Evolutionary conservation across 2,888 invertebrate species (phyloP), one percentile per base, ranked within the genome.

Genomic region (Spodoptera picta): DNA sequence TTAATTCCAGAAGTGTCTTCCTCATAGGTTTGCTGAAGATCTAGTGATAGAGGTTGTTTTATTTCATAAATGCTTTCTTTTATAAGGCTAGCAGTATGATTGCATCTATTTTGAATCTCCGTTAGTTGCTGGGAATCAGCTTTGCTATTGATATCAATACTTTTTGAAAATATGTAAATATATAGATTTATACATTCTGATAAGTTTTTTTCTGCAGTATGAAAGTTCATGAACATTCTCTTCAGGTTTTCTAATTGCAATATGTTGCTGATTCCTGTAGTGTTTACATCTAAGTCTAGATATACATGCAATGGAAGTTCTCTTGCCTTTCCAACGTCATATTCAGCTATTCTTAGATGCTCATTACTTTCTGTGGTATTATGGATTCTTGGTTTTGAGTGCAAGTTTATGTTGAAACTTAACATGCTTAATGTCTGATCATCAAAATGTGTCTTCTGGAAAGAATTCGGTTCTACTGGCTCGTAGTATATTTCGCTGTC

Each of bases 151-250:
- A 44, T 61, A 59, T 69, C 68, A 57, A 54, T 64, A 57, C 73
- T 66, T 65, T 80, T 81, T 23, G 75, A 78, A 69, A 78, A 70
- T 45, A 82, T 66, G 41, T 81, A 64, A 45, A 82, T 69, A 55
- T 85, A 75, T 14, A 85, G 71, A 56, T 85, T 75, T 42, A 83
- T 73, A 50, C 87, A 87, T 59, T 83, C 80, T 9, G 72, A 68
- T 45, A 83, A 60, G 50, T 70, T 14, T 54, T 70, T 67, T 69
- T 82, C 82, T 43, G 73, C 60, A 23, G 58, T 47, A 10, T 75
- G 65, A 51, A 81, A 55, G 24, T 73, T 61, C 6, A 63, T 53
- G 41, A 73, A 61, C 48, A 66, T 57, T 47, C 47, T 60, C 60
- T 54, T 61, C 9, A 78, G 10, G 41, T 73, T 53, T 54, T 68